Base-by-base conservation (phyloP, 1,140 invertebrate genomes). In the Scylla paramamosain region DNA sequence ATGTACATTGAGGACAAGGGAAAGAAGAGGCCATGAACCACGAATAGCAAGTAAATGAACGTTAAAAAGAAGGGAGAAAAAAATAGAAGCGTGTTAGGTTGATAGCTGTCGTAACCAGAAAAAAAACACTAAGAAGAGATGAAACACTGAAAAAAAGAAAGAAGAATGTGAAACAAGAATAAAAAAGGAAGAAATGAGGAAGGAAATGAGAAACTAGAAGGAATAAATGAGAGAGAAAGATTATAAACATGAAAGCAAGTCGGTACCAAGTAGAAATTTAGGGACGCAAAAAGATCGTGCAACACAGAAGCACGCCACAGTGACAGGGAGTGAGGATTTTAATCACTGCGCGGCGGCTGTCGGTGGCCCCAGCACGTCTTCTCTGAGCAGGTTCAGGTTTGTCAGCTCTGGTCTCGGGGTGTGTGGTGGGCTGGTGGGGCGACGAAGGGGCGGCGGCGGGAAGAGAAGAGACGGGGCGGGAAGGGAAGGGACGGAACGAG, bases 331-430 rank as follows among this genome's bases (percentile, higher is more conserved):
- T 8, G n/a, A 77, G 67, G 67, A 77, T 77, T 77, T 77, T n/a
- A 20, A 20, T 77, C 67, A 77, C 10, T 20, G 67, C 12, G 67
- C 25, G 67, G 67, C 67, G 67, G 8, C 67, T 77, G 67, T 77
- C 25, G 67, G 67, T 20, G 67, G 25, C 25, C 67, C 25, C 67
- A 77, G 16, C 25, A 77, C 25, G 67, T n/a, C 67, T 77, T n/a
- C 67, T 77, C n/a, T 77, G 67, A 77, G 67, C 67, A n/a, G 67
- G 67, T 77, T 77, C 67, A 77, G 67, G 67, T 77, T 77, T 77
- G n/a, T 12, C 67, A 7, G 67, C n/a, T 12, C 52, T 59, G 52
- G 12, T 20, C 52, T 59, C 16, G 10, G 25, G 20, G 67, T 77
- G 67, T 77, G 67, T n/a, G 67, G 67, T 59, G 52, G 52, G 2